Conservation (phyloP, 2,888 invertebrate genomes). For the Camponotus fellah region DNA sequence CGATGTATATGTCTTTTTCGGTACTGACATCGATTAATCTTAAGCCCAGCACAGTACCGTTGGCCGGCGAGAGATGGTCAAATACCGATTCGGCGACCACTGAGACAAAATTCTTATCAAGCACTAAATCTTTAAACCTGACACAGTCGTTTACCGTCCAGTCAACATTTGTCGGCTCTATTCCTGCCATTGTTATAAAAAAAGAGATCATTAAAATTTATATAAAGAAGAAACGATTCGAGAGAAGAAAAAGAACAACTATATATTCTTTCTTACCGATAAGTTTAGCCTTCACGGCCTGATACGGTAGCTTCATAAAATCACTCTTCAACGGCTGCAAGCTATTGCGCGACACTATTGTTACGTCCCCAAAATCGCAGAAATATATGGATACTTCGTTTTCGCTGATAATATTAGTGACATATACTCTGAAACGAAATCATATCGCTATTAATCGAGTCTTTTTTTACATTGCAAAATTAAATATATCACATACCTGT, state of each 20-base stretch:
- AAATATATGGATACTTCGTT: conserved; percentile 88
- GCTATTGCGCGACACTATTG: conserved; percentile 87
- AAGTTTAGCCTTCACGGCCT: conserved; percentile 89
- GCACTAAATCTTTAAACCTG: conserved; percentile 91
- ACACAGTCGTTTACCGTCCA: conserved; percentile 92
- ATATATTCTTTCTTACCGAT: conserved; percentile 86
- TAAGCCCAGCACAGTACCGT: conserved; percentile 88
- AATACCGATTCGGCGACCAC: conserved; percentile 89
- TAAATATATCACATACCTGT: conserved; percentile 88
- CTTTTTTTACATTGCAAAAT: neutral
- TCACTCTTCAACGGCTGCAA: conserved; percentile 87
- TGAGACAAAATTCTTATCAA: conserved; percentile 91
- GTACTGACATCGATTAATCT: conserved; percentile 91
- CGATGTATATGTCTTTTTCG: conserved; percentile 90
- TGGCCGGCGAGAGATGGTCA: conserved; percentile 89
- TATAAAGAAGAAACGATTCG: conserved; percentile 24
- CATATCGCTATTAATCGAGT: neutral
- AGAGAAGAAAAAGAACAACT: neutral
- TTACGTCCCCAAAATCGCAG: conserved; percentile 90
- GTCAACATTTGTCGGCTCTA: conserved; percentile 88
- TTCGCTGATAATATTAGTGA: conserved; percentile 87
- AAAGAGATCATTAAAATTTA: conserved; percentile 10
- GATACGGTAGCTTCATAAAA: conserved; percentile 89
- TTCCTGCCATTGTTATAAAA: conserved; percentile 83
- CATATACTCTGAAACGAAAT: conserved; percentile 85